Evolutionary conservation across 2,888 invertebrate genomes (phyloP), one percentile per base, ranked within the genome.

Genomic region (Melipona beecheii): DNA sequence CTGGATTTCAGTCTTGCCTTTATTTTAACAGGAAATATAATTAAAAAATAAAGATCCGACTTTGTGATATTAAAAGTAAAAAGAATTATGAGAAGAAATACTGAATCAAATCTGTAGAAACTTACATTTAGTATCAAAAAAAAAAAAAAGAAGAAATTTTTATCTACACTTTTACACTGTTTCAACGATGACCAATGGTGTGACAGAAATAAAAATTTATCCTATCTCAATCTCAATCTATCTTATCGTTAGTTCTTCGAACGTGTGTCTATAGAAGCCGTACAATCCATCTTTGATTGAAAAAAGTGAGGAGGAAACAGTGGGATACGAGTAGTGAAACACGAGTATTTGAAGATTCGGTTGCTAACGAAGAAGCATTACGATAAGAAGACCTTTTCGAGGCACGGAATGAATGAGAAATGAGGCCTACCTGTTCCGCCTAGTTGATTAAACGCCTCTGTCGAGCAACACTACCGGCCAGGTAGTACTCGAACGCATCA

Each of bases 361-460:
- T 52, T 13, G 3, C 24, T 24, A 31, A 4, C 50, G 24, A 64
- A 36, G 64, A 64, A 54, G 36, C 74, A 24, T 52, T 52, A 24
- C n/a, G 74, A 74, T 74, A 74, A 52, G 74, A 36, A 36, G n/a
- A 36, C 19, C 64, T 52, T 65, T 74, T 74, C 43, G 36, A 36
- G n/a, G 19, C 24, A 11, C 21, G 24, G 4, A 21, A 24, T 24
- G 43, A 11, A 11, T 21, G 50, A 64, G 19, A 6, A 74, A 74
- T 19, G 36, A 36, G 13, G 21, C 49, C 24, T 60, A 60, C 43
- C 27, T 49, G 71, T 56, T 49, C 43, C 19, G 27, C 21, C 36
- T 24, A 52, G 5, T 36, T 36, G 64, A 74, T 74, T 54, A 74
- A 74, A 31, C 52, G 19, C 27, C 1, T 24, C 36, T 6, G 52